Conservation (phyloP, 2,113 vertebrate genomes). For the Ceyx margarethae region DNA sequence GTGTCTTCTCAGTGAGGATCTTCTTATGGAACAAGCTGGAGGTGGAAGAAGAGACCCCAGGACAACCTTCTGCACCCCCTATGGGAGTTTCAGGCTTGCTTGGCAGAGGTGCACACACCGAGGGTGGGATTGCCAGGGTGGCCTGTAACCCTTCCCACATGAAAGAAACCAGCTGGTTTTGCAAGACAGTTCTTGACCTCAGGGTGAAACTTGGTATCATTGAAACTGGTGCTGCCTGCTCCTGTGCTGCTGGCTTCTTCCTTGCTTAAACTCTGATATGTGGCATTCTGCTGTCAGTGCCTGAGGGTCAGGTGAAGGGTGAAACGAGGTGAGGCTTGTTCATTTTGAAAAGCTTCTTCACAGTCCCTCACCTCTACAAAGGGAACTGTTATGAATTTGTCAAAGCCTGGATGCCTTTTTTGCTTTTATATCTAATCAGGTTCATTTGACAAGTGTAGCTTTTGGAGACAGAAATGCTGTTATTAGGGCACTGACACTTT, state of each 20-base stretch:
- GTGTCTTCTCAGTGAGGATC: neutral
- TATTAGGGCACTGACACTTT: constrained; percentile 5
- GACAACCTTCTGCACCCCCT: neutral
- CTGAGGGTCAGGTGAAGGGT: neutral
- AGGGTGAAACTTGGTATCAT: neutral
- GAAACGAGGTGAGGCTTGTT: neutral
- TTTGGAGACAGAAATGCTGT: neutral
- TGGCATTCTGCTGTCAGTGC: neutral
- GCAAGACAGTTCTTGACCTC: neutral
- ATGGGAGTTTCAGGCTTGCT: neutral
- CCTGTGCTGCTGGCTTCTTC: neutral
- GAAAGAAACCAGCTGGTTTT: neutral
- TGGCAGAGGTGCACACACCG: neutral
- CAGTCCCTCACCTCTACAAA: neutral
- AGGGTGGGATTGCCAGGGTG: neutral
- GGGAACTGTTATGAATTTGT: neutral
- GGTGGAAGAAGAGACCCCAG: neutral
- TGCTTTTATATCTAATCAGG: neutral
- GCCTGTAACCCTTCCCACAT: fast-evolving
- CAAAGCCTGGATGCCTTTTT: neutral
- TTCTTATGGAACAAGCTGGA: neutral
- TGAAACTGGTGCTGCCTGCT: neutral
- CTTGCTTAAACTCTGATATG: neutral
- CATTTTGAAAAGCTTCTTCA: neutral
- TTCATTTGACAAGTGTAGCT: neutral